A percentile compares a stretch with the other conserved stretches of the same genome.
phyloP scores from a whole-genome alignment of 1,140 invertebrate genomes.

The Hyphantria cunea region DNA sequence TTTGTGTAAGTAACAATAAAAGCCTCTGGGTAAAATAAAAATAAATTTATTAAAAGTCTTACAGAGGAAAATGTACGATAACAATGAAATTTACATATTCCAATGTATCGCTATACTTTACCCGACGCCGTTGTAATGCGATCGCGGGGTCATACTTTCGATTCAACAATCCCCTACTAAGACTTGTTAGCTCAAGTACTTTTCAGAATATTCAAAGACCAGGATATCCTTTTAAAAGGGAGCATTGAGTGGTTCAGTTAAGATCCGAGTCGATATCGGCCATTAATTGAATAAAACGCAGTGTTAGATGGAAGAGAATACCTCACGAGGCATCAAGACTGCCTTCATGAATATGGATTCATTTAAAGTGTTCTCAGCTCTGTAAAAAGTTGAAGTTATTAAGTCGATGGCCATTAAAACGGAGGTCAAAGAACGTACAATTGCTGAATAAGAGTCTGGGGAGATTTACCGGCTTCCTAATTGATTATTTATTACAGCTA shows the following conservation, averaged over 20 bases:
- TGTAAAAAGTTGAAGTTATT: conserved; percentile 61
- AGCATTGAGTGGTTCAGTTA: conserved; percentile 50
- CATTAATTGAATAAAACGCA: conserved; percentile 76
- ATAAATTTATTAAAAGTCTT: conserved; percentile 12
- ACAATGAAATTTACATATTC: conserved; percentile 19
- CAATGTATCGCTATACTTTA: conserved; percentile 16
- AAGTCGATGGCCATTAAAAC: conserved; percentile 47
- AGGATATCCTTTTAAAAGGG: conserved; percentile 55
- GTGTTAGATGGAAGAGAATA: conserved; percentile 48
- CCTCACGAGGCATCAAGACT: conserved; percentile 40
- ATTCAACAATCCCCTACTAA: conserved; percentile 25
- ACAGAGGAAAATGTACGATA: conserved; percentile 16
- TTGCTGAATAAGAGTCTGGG: conserved; percentile 17
- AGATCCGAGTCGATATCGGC: conserved; percentile 60
- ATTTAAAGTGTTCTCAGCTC: conserved; percentile 49
- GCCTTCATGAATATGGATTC: conserved; percentile 68
- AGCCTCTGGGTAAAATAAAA: conserved; percentile 1
- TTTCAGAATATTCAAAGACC: conserved; percentile 57
- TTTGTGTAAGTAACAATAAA: background rate
- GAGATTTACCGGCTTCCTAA: conserved; percentile 30
- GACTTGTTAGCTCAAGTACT: conserved; percentile 56
- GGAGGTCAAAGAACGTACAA: conserved; percentile 33
- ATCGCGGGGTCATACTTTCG: conserved; percentile 17
- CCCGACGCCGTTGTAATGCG: conserved; percentile 9
- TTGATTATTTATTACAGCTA: conserved; percentile 31